Percentiles rank a stretch among this genome's conserved stretches.
Evolutionary conservation across 2,113 vertebrate species (phyloP).

Genomic region (Paramormyrops kingsleyae): DNA sequence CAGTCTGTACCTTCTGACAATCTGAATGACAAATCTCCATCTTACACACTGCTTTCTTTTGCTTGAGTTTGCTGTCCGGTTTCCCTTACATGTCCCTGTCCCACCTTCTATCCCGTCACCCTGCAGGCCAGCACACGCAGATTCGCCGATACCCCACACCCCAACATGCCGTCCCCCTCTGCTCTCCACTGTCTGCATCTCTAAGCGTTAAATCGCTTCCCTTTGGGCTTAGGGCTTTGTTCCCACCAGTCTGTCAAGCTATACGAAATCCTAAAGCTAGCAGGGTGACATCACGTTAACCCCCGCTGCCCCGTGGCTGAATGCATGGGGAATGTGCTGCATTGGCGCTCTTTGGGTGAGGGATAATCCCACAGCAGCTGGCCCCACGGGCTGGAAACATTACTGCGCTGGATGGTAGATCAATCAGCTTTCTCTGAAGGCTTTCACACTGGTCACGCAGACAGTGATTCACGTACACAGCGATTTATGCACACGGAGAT

Average conservation of each 20-base stretch:
- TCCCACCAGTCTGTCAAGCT: constrained; percentile 16
- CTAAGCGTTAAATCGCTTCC: constrained; percentile 50
- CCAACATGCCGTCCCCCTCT: neutral
- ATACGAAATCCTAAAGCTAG: constrained; percentile 44
- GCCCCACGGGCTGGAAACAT: neutral
- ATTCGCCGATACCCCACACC: neutral
- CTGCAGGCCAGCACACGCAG: neutral
- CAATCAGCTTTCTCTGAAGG: neutral
- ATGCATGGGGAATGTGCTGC: constrained; percentile 61
- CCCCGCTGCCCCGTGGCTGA: constrained; percentile 43
- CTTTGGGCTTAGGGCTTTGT: constrained; percentile 45
- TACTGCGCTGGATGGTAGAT: neutral
- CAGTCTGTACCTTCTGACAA: neutral
- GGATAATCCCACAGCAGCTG: constrained; percentile 59
- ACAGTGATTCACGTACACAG: neutral
- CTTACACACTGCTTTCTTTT: neutral
- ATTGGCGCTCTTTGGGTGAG: constrained; percentile 53
- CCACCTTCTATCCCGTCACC: neutral
- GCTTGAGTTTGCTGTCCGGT: neutral
- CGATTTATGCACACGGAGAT: neutral
- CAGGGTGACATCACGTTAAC: constrained; percentile 59
- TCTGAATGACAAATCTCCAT: neutral
- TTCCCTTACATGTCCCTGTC: neutral
- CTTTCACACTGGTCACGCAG: neutral
- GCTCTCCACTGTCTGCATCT: neutral